phyloP scores from a whole-genome alignment of 2,797 vertebrate genomes.

The Paguma larvata region DNA sequence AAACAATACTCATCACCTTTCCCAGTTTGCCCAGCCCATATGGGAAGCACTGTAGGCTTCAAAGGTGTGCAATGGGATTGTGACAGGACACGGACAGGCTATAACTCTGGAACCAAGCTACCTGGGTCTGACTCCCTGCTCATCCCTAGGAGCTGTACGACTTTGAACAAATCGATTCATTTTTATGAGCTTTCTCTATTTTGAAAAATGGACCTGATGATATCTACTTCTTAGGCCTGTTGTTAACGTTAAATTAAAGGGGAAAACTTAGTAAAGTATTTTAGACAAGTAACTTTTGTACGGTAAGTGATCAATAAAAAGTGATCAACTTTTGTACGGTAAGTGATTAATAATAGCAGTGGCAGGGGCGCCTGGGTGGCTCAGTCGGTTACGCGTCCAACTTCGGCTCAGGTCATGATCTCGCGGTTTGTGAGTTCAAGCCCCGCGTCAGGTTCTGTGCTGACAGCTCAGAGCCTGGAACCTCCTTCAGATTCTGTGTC shows the following conservation, averaged over 20 bases:
- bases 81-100: not conserved
- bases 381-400: no score
- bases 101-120: not conserved
- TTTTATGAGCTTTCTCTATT: constrained; percentile 14
- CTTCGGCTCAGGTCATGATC: no score
- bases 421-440: no score
- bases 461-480: no score
- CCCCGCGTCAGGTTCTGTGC: no score
- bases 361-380: no score
- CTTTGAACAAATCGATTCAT: not conserved
- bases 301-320: not conserved
- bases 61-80: not conserved
- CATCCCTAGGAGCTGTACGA: not conserved
- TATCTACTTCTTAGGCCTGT: not conserved
- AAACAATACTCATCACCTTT: not conserved
- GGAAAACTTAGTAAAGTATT: not conserved
- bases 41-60: not conserved
- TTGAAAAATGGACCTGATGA: constrained; percentile 13
- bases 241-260: constrained; percentile 34
- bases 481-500: no score
- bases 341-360: not conserved
- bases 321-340: not conserved
- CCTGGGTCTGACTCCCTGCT: not conserved
- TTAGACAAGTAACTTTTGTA: not conserved
- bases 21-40: not conserved